These are phyloP conservation scores for Hycleus phaleratus DNA, from an alignment of 1,140 invertebrate genomes.

Conservation along the genomic window DNA sequence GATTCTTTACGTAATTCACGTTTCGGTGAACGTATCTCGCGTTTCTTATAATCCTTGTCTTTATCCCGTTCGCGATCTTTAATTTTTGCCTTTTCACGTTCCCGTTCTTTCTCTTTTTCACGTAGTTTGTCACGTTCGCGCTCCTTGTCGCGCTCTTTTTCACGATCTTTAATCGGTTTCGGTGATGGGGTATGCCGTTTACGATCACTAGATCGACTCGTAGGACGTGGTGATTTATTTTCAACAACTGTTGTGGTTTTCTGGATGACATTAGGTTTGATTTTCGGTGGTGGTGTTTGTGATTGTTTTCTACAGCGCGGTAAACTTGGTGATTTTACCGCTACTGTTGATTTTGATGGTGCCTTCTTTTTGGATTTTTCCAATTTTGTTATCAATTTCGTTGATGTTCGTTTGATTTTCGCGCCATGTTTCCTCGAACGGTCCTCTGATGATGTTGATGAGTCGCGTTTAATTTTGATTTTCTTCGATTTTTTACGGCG, in stretches of 20 bases:
- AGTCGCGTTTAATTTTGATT: conserved; percentile 51
- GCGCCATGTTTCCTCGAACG: conserved; percentile 43
- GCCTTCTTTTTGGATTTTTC: conserved; percentile 19
- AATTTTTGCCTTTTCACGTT: conserved; percentile 32
- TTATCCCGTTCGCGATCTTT: conserved; percentile 35
- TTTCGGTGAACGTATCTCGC: conserved; percentile 32
- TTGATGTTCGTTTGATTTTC: conserved; percentile 38
- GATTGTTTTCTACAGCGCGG: conserved; percentile 37
- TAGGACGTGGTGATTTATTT: conserved; percentile 36
- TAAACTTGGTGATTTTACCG: conserved; percentile 34
- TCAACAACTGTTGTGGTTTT: conserved; percentile 34
- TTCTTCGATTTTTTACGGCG: conserved; percentile 48
- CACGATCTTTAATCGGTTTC: conserved; percentile 35
- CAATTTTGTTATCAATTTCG: conserved; percentile 34
- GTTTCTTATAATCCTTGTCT: conserved; percentile 33
- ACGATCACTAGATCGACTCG: conserved; percentile 29
- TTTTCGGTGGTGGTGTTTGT: conserved; percentile 39
- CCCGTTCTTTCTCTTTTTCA: conserved; percentile 34
- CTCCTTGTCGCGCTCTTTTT: conserved; percentile 34
- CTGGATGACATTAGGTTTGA: conserved; percentile 35
- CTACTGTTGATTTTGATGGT: conserved; percentile 34
- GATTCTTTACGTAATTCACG: conserved; percentile 27
- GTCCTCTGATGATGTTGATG: conserved; percentile 52
- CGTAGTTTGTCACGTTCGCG: conserved; percentile 31
- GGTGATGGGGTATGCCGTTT: conserved; percentile 39